phyloP scores from a whole-genome alignment of 2,888 invertebrate species.

The Chrysolina americana region DNA sequence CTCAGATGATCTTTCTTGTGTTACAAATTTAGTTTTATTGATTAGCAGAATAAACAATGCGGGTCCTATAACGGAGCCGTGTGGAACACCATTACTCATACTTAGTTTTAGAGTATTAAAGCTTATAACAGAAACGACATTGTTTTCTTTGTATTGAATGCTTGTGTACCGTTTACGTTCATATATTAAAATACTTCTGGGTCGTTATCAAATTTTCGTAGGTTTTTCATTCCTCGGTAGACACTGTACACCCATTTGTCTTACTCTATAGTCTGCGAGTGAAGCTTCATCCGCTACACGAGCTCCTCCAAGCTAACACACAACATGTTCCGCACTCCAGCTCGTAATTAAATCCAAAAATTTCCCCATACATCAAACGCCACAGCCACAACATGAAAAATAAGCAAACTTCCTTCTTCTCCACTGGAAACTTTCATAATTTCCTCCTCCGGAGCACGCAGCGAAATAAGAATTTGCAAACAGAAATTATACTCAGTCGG shows the following conservation, averaged over 20 bases:
- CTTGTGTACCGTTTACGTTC: too few species aligned
- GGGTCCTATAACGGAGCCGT: too few species aligned
- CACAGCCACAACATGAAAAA: slow-evolving; percentile 59
- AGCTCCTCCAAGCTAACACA: background rate
- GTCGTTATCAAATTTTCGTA: too few species aligned
- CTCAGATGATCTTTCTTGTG: too few species aligned
- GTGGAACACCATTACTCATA: too few species aligned
- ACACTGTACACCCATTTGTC: background rate
- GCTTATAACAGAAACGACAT: too few species aligned
- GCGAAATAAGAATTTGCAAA: slow-evolving; percentile 61
- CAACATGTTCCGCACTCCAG: background rate
- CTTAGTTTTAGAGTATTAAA: too few species aligned
- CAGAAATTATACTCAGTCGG: slow-evolving; percentile 46
- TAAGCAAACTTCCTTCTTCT: slow-evolving; percentile 60
- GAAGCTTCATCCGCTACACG: background rate
- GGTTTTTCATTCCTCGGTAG: background rate
- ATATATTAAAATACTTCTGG: too few species aligned
- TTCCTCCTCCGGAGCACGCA: slow-evolving; percentile 61
- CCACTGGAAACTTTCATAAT: slow-evolving; percentile 64
- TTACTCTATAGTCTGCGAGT: background rate
- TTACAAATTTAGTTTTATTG: too few species aligned
- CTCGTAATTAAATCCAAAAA: slow-evolving; percentile 44
- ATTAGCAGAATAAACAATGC: too few species aligned
- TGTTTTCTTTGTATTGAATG: too few species aligned
- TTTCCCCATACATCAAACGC: slow-evolving; percentile 57